Evolutionary conservation across 1,140 invertebrate species (phyloP), one percentile per base, ranked within the genome.

Genomic region (Halesus radiatus): DNA sequence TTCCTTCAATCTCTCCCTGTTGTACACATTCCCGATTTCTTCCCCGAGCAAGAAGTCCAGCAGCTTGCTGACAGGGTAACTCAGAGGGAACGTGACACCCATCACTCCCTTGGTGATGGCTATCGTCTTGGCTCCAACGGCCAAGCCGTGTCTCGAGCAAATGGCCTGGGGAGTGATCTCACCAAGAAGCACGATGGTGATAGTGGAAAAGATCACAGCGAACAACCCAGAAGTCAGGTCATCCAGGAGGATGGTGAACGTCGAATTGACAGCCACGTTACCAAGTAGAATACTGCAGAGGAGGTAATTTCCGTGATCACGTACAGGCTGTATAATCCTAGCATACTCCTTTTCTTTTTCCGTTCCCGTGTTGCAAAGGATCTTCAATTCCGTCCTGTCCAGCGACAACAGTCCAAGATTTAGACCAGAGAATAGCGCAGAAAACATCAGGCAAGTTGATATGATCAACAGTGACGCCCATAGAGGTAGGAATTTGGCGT

Each of bases 201-300:
- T 86, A 1, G 98, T 99, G 2, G 98, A 97, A 78, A 93, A 94
- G 83, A 97, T 93, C 64, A 97, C 93, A 73, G 98, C 98, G 80
- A 98, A 92, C 37, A 95, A 84, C 62, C 95, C 95, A 50, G 96
- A 97, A 20, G 97, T 98, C 80, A 99, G 88, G 85, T 97, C 95
- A 87, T 99, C 98, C 86, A 99, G 88, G 10, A 99, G 88, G 88
- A 99, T 98, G 1, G 98, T 99, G 84, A 99, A 95, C 16, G 96
- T 96, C 0, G 96, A 98, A 89, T 99, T 99, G 7, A 99, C 98
- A 76, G 99, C 92, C 50, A 99, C 98, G 88, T 99, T 99, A 1
- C 97, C 98, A 37, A 99, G 92, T 54, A 99, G 88, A 84, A 99
- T 96, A 85, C 94, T 94, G 90, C 98, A 99, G 13, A 99, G 91